phyloP scores from a whole-genome alignment of 2,888 invertebrate species.

The Cerceris ruficornis region DNA sequence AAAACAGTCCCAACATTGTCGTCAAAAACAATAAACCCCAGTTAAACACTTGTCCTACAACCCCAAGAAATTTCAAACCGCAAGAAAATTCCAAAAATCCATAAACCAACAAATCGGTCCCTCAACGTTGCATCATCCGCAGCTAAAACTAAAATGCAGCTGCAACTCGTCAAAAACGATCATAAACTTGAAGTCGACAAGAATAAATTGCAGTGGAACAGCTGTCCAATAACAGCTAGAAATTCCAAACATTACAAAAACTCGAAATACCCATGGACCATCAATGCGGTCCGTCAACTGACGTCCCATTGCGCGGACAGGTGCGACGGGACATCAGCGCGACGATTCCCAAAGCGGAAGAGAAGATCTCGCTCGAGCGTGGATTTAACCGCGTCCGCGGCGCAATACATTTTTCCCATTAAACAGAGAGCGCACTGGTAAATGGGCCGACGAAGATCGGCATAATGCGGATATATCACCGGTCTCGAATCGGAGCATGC shows the following conservation, averaged over 20 bases:
- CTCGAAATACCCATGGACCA: background rate
- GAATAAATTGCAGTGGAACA: background rate
- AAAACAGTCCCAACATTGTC: no score
- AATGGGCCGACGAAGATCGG: slow-evolving; percentile 38
- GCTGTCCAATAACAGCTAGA: background rate
- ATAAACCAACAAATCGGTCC: no score
- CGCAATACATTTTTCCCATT: slow-evolving; percentile 36
- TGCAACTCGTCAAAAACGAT: no score
- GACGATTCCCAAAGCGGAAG: slow-evolving; percentile 36
- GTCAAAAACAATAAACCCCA: no score
- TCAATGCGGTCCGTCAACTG: background rate
- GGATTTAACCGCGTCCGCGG: background rate
- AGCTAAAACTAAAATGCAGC: no score
- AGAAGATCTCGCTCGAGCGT: slow-evolving; percentile 40
- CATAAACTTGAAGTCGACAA: background rate
- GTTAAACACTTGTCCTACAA: no score
- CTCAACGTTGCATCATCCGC: no score
- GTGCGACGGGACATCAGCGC: background rate
- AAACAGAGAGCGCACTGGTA: slow-evolving; percentile 18
- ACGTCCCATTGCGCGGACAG: background rate
- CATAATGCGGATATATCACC: slow-evolving; percentile 35
- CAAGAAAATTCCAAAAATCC: no score
- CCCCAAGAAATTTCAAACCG: no score
- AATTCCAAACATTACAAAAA: background rate
- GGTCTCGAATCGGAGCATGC: slow-evolving; percentile 55